Percentiles rank a stretch among this genome's conserved stretches.
These are phyloP conservation scores for Dromococcyx pavoninus DNA, from an alignment of 2,797 vertebrate genomes.

Conservation along the genomic window DNA sequence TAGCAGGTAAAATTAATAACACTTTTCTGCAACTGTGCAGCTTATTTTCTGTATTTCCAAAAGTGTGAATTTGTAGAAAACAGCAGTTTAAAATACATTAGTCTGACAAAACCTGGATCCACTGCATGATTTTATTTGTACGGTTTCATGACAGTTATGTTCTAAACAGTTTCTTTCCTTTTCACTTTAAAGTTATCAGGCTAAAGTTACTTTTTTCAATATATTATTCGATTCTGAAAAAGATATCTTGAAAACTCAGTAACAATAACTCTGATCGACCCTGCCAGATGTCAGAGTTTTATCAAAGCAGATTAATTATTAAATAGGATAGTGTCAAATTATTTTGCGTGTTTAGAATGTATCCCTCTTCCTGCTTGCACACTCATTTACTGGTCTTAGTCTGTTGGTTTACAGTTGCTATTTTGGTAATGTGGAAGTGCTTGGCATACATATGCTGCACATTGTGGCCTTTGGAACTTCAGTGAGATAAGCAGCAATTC, in stretches of 20 bases:
- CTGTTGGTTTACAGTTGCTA: background rate
- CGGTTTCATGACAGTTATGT: background rate
- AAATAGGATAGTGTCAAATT: background rate
- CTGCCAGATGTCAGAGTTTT: background rate
- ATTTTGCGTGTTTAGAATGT: background rate
- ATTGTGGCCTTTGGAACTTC: slow-evolving; percentile 20
- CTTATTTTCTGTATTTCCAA: background rate
- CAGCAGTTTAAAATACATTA: background rate
- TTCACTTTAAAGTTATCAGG: background rate
- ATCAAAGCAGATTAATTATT: background rate
- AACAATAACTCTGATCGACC: background rate
- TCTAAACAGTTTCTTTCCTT: background rate
- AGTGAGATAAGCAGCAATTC: background rate
- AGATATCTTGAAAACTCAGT: background rate
- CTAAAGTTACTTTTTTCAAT: background rate
- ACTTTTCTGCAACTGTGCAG: background rate
- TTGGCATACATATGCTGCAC: background rate
- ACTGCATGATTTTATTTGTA: background rate
- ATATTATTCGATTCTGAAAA: background rate
- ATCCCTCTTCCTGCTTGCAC: background rate
- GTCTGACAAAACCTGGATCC: background rate
- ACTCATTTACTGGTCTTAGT: background rate
- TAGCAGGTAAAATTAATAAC: background rate
- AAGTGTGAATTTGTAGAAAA: background rate
- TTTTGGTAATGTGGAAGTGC: slow-evolving; percentile 18